A percentile compares a stretch with the other conserved stretches of the same genome.
Conservation (phyloP, 2,113 vertebrate genomes). For the Oncorhynchus kisutch region DNA sequence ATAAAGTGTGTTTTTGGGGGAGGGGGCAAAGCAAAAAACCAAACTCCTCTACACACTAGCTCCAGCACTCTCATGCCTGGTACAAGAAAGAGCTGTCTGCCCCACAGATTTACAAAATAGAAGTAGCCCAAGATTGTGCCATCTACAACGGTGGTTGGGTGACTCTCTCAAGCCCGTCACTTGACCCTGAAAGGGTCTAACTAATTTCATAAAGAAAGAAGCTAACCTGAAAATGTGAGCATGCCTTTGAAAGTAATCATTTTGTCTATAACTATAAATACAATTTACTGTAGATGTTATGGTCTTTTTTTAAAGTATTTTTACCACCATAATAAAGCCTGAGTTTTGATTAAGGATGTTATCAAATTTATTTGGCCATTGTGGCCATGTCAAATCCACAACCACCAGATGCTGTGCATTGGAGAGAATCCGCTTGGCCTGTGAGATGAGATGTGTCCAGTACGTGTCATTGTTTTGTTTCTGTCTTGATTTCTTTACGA, state of each 20-base stretch:
- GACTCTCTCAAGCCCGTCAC: not conserved
- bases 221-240: slow-evolving; percentile 36
- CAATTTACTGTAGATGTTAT: not conserved
- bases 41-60: slow-evolving; percentile 34
- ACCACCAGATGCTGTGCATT: slow-evolving; percentile 21
- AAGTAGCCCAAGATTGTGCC: slow-evolving; percentile 53
- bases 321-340: slow-evolving; percentile 15
- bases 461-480: slow-evolving; percentile 13
- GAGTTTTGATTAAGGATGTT: slow-evolving; percentile 25
- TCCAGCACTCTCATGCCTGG: slow-evolving; percentile 14
- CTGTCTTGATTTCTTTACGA: slow-evolving; percentile 9
- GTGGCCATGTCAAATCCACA: slow-evolving; percentile 39
- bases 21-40: slow-evolving; percentile 37
- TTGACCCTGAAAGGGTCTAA: slow-evolving; percentile 6
- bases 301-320: too few species aligned
- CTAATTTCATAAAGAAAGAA: slow-evolving; percentile 3
- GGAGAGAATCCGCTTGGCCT: slow-evolving; percentile 15
- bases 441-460: slow-evolving; percentile 1
- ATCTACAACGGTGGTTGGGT: slow-evolving; percentile 5
- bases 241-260: slow-evolving; percentile 55
- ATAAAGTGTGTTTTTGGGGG: slow-evolving; percentile 30
- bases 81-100: slow-evolving; percentile 24
- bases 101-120: not conserved
- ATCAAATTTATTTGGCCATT: not conserved
- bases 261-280: slow-evolving; percentile 16